Evolutionary conservation across 2,797 vertebrate genomes (phyloP).

Genomic region (Smutsia temminckii): DNA sequence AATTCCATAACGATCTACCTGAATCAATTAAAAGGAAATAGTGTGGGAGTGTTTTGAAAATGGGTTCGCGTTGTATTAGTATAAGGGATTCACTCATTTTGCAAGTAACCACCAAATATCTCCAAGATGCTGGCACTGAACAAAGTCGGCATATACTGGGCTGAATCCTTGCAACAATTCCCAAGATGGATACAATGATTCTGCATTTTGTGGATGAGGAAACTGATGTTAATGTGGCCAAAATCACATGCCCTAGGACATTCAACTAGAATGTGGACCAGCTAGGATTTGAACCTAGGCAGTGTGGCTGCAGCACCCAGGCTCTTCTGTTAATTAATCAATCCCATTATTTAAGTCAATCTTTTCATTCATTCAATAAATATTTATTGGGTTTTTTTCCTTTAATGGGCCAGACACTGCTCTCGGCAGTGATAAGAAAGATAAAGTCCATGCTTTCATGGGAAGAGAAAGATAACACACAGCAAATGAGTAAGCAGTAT

Average conservation of each 20-base stretch:
- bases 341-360: neutral
- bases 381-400: neutral
- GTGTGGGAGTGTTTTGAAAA: neutral
- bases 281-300: neutral
- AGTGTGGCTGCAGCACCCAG: neutral
- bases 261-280: neutral
- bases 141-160: fast-evolving
- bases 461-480: neutral
- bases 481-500: neutral
- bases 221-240: neutral
- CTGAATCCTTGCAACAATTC: neutral
- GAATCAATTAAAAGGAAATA: neutral
- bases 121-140: neutral
- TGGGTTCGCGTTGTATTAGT: neutral
- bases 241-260: neutral
- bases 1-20: neutral
- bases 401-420: too few relatives aligned
- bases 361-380: neutral
- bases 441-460: fast-evolving
- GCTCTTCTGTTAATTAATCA: neutral
- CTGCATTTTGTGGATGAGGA: neutral
- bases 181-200: neutral
- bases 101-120: fast-evolving
- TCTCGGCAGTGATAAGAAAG: neutral
- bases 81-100: neutral